Evolutionary conservation across 2,797 vertebrate species (phyloP), one percentile per base, ranked within the genome.

Genomic region (Cygnus olor): DNA sequence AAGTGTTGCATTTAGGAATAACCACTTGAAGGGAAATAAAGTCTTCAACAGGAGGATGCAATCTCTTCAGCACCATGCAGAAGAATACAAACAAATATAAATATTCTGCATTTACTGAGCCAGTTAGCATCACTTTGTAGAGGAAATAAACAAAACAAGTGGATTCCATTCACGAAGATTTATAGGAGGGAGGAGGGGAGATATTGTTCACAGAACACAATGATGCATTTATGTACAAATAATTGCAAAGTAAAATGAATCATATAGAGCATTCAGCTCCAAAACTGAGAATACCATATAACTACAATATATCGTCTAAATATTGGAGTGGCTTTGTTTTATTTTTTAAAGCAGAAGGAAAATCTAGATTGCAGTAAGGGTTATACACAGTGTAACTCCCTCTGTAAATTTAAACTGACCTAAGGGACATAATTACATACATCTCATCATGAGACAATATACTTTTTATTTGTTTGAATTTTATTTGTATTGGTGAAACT

Each of bases 401-500:
- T 97, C 98, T 98, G 97, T 98, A 98, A 98, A 98, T 98, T 98
- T 95, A 98, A 98, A 98, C 97, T 97, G 98, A 98, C 98, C 98
- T 98, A 97, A 98, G 98, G 98, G 98, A 98, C 98, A 97, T 98
- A 98, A 98, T 98, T 98, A 98, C 98, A 98, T 98, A 98, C 98
- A 98, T 98, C 98, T 98, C 98, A 98, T 98, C 98, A 98, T 97
- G 98, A 98, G 98, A 98, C 98, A 98, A 98, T 99, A 98, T 98
- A 98, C 98, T 98, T 98, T 98, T 98, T 98, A 98, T 98, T 98
- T 99, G 98, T 97, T 98, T 98, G 98, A 99, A 99, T 99, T 98
- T 98, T 98, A 98, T 99, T 99, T 99, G 98, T 99, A 99, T 99
- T 98, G 99, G 99, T 98, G 98, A 98, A 98, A 98, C 97, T 98